Base-by-base conservation (phyloP, 1,140 invertebrate genomes). In the Cotesia glomerata region DNA sequence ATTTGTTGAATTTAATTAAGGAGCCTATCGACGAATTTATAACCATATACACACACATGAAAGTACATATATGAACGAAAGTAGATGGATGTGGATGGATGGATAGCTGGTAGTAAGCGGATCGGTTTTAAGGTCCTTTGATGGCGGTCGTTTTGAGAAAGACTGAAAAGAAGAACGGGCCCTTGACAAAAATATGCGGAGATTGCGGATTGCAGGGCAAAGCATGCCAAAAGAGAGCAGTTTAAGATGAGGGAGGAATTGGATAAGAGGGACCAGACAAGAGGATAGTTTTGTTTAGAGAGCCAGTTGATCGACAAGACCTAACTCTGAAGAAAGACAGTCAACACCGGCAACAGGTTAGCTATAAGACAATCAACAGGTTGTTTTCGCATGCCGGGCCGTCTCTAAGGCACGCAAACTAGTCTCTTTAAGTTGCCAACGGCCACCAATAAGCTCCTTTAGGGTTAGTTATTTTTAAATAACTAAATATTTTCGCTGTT, bases 321-420 rank as follows among this genome's bases (percentile, higher is more conserved):
- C 26, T 58, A 8, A 58, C 8, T 54, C 52, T 18, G 18, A 58
- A 58, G 56, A 58, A 45, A 45, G 14, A 18, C 56, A 18, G 18
- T 9, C 18, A 9, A 26, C 71, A 69, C 56, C 8, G 56, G 81
- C 80, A 85, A 85, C 82, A 85, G 80, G 84, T 81, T 26, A 26
- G 26, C 26, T 26, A 79, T 78, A 81, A 79, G 79, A 82, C 80
- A 80, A 77, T 82, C 81, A 82, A 85, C 84, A 84, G 82, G 81
- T 83, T 83, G 79, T 81, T 85, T 45, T 82, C 78, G 79, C 80
- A 79, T 78, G 79, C 80, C 81, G 74, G 71, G 76, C 78, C 78
- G 78, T 78, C 72, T 77, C 75, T 77, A 79, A 75, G 77, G 77
- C 71, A 78, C 77, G 76, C 76, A 71, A 71, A 72, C 64, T 72